Conservation (phyloP, 30 jellyfish, hydroid and myxozoan species). For the Cassiopea xamachana region DNA sequence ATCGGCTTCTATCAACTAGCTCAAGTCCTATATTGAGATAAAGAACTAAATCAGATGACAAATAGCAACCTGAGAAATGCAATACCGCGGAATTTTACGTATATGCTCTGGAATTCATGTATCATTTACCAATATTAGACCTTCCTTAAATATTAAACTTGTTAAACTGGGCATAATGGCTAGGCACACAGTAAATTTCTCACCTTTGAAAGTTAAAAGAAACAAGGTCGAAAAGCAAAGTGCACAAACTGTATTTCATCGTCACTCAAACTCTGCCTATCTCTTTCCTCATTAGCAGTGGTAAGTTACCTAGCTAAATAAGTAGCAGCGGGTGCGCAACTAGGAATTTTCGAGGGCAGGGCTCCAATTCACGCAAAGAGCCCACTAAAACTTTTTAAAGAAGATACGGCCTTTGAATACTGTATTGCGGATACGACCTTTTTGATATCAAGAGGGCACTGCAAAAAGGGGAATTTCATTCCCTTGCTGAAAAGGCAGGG, state of each 20-base stretch:
- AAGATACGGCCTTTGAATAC: no score
- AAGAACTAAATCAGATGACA: neutral
- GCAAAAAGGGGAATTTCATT: no score
- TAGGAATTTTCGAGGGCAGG: no score
- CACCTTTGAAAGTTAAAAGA: neutral
- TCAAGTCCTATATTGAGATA: neutral
- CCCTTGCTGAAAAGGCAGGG: no score
- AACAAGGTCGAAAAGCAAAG: neutral
- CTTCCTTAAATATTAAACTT: neutral
- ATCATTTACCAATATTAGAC: neutral
- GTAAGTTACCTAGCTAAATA: no score
- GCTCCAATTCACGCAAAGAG: no score
- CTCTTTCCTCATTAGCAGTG: no score
- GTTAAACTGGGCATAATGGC: neutral
- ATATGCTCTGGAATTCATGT: neutral
- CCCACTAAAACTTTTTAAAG: no score
- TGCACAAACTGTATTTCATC: neutral
- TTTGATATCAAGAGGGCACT: no score
- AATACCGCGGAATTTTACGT: constrained; percentile 15
- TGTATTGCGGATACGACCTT: no score
- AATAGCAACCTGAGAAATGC: neutral
- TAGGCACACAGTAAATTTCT: neutral
- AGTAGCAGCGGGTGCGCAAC: no score
- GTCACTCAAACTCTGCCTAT: neutral
- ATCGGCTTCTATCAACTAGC: neutral